A percentile compares a stretch with the other conserved stretches of the same genome.
phyloP scores from a whole-genome alignment of 2,797 vertebrate species.

The Lacerta viridis region DNA sequence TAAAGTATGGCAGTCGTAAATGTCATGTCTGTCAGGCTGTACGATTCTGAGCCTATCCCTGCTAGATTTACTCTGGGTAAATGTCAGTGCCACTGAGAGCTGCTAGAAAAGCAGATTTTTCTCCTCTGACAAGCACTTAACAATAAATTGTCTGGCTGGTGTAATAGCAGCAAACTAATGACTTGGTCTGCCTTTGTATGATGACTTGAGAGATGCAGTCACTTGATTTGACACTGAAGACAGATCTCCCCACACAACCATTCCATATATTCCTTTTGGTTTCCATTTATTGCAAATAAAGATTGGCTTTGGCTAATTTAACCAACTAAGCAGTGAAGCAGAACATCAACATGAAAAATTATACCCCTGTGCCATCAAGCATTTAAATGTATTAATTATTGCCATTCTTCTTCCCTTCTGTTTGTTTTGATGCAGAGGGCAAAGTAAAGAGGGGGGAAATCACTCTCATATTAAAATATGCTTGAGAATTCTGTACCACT shows the following conservation, averaged over 20 bases:
- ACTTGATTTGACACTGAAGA: constrained; percentile 55
- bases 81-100: constrained; percentile 81
- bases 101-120: constrained; percentile 75
- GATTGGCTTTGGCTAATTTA: not conserved
- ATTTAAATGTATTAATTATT: constrained; percentile 9
- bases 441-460: not conserved
- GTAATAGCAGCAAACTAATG: constrained; percentile 77
- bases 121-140: constrained; percentile 78
- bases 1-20: constrained; percentile 81
- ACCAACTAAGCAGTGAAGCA: not conserved
- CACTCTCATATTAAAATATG: not conserved
- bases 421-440: not conserved
- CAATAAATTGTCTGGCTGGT: constrained; percentile 77
- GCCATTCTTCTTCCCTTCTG: not conserved
- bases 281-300: constrained; percentile 19
- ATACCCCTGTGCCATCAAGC: not conserved
- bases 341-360: not conserved
- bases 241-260: constrained; percentile 17
- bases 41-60: constrained; percentile 74
- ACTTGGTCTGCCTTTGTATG: constrained; percentile 58
- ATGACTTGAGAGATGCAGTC: constrained; percentile 51
- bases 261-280: constrained; percentile 22
- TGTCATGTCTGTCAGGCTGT: constrained; percentile 80
- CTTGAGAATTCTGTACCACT: not conserved
- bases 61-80: constrained; percentile 83